Evolutionary conservation across 1,140 invertebrate genomes (phyloP).

Genomic region (Phortica variegata): DNA sequence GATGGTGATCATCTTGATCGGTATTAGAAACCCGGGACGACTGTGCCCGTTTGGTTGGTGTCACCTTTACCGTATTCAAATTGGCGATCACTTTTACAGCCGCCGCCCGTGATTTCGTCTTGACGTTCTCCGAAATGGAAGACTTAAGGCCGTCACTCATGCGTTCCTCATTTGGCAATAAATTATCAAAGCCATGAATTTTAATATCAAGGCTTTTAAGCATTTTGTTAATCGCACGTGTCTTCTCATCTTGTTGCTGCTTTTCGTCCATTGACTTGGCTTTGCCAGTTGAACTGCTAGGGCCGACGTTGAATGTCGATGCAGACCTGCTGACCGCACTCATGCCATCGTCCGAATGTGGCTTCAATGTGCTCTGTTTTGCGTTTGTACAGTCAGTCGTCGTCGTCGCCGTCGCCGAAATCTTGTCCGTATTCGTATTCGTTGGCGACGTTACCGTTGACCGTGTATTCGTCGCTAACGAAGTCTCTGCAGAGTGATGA

Average conservation of each 20-base stretch:
- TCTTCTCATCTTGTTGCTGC: conserved; percentile 44
- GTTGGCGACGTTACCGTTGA: not conserved
- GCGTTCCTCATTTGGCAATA: conserved; percentile 42
- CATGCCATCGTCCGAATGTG: not conserved
- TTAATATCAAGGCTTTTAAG: conserved; percentile 55
- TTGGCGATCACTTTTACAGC: conserved; percentile 50
- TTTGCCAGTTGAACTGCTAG: not conserved
- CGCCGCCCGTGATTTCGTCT: conserved; percentile 52
- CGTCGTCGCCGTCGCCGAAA: not conserved
- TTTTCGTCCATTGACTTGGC: conserved; percentile 12
- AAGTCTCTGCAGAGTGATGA: not conserved
- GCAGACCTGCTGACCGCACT: too few relatives aligned
- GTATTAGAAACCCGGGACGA: not conserved
- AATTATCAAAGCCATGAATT: conserved; percentile 53
- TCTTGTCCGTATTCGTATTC: not conserved
- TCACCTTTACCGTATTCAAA: conserved; percentile 32
- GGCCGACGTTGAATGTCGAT: conserved; percentile 13
- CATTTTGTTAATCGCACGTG: conserved; percentile 54
- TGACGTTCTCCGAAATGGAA: conserved; percentile 56
- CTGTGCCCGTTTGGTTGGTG: conserved; percentile 22
- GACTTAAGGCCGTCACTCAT: conserved; percentile 44
- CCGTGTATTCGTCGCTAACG: not conserved
- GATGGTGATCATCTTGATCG: conserved; percentile 22
- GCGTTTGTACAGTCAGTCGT: not conserved
- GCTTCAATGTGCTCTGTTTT: conserved; percentile 1